Evolutionary conservation across 2,113 vertebrate genomes (phyloP), one percentile per base, ranked within the genome.

Genomic region (Neodontobutis hainanensis): DNA sequence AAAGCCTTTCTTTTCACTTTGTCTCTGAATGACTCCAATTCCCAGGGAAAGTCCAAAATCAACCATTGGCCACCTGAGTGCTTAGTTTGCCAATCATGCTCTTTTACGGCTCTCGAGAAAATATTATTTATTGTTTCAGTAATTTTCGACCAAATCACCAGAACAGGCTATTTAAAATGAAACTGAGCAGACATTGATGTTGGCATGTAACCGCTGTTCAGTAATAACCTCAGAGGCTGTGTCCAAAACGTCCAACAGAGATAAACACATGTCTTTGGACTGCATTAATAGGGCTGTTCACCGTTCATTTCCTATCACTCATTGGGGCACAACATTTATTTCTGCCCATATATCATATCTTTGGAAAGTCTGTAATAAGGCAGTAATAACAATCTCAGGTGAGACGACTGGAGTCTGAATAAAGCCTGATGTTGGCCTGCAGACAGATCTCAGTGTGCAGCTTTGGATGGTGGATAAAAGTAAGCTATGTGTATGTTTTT

Each of bases 401-500:
- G 60, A 71, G 45, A 50, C 38, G 55, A 15, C 75, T 68, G 67
- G 46, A 77, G 19, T 27, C 19, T 27, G 3, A 27, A 27, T 27
- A 27, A 27, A 65, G 44, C 58, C 61, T 55, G 40, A 74, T 15
- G 36, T 73, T 86, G 81, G 80, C 78, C 38, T n/a, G 8, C 34
- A 60, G 58, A 66, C 67, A 75, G 43, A 55, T 77, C 59, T 61
- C 63, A 65, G 61, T 77, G 78, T 75, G 75, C 38, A 73, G 68
- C 64, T 74, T 46, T 80, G 66, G 74, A 34, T 58, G 40, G 11
- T 4, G 40, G 51, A 82, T 83, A 56, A 85, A 84, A 85, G 57
- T 4, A n/a, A 16, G 12, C 6, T 16, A 5, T 73, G 44, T 70
- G 15, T 56, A 50, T 70, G 15, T 71, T 77, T 81, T 70, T 71